phyloP scores from a whole-genome alignment of 1,140 invertebrate genomes.

The Lepidurus arcticus region DNA sequence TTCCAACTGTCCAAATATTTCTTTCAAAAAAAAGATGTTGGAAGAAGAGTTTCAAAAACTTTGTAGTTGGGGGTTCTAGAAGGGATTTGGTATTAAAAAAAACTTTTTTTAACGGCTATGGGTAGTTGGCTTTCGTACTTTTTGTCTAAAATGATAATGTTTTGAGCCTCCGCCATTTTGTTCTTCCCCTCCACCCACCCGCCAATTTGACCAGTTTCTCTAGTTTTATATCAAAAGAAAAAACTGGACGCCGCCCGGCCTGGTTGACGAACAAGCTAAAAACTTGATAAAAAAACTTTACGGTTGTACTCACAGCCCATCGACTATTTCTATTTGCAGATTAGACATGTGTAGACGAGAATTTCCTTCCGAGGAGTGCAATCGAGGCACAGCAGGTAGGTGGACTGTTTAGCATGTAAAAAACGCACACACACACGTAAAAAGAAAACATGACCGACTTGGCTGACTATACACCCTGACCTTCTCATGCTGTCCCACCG shows the following conservation, averaged over 20 bases:
- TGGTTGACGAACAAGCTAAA: background rate
- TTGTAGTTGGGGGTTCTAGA: background rate
- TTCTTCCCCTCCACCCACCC: background rate
- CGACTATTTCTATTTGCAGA: slow-evolving; percentile 60
- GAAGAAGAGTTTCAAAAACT: background rate
- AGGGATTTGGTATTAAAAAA: slow-evolving; percentile 12
- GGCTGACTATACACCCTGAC: background rate
- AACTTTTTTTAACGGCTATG: background rate
- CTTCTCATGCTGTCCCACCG: background rate
- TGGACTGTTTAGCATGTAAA: slow-evolving; percentile 41
- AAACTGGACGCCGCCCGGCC: background rate
- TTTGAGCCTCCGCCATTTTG: background rate
- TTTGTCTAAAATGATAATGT: background rate
- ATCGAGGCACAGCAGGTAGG: slow-evolving; percentile 94
- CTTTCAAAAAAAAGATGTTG: background rate
- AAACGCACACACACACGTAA: background rate
- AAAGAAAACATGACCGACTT: background rate
- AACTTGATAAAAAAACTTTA: background rate
- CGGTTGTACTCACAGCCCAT: slow-evolving; percentile 28
- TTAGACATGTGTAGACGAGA: slow-evolving; percentile 97
- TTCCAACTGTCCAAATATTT: slow-evolving; percentile 11
- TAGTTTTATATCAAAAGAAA: background rate
- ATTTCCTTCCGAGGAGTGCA: slow-evolving; percentile 89
- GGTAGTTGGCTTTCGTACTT: slow-evolving; percentile 13
- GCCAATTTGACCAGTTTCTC: background rate